A percentile compares a stretch with the other conserved stretches of the same genome.
phyloP scores from a whole-genome alignment of 2,113 vertebrate genomes.

The Ifrita kowaldi region DNA sequence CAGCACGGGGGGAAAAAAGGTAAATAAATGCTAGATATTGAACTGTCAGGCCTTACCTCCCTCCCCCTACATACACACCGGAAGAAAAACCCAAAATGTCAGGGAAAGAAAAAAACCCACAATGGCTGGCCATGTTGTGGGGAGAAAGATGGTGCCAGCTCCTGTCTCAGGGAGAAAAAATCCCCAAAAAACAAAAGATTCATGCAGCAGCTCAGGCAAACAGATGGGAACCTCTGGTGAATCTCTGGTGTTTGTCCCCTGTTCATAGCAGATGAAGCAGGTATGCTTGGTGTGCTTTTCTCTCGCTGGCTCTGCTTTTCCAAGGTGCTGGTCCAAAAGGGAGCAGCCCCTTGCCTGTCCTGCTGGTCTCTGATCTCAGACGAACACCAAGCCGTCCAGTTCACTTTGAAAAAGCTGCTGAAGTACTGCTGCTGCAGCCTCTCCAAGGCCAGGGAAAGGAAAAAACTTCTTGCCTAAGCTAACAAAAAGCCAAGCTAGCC shows the following conservation, averaged over 20 bases:
- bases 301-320: background rate
- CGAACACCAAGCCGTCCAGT: background rate
- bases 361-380: background rate
- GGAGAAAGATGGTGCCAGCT: background rate
- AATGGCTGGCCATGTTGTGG: accelerated
- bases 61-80: accelerated
- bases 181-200: background rate
- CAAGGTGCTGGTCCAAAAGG: background rate
- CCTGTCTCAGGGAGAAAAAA: background rate
- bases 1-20: accelerated
- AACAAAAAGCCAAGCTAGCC: background rate
- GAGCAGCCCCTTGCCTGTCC: background rate
- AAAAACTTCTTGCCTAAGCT: background rate
- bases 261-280: background rate
- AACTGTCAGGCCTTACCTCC: background rate
- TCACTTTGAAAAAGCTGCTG: accelerated
- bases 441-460: background rate
- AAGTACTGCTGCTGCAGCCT: background rate
- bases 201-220: accelerated
- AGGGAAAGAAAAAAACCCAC: background rate
- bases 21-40: background rate
- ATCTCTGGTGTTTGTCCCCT: background rate
- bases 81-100: background rate
- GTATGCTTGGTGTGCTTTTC: background rate
- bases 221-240: background rate